These are phyloP conservation scores for Coreius guichenoti DNA, from an alignment of 2,797 vertebrate genomes.

Conservation along the genomic window DNA sequence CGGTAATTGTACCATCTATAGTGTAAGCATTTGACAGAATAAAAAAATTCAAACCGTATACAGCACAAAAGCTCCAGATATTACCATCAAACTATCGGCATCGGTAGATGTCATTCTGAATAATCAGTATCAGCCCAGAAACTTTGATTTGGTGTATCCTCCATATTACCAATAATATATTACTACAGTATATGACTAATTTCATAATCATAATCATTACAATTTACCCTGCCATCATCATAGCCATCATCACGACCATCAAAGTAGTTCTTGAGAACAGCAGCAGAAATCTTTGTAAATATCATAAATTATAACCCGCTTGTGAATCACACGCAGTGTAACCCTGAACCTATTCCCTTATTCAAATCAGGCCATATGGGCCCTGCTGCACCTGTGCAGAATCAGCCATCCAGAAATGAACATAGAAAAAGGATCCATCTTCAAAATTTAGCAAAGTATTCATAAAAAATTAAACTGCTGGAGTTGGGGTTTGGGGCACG, in stretches of 20 bases:
- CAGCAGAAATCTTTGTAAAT: slow-evolving; percentile 4
- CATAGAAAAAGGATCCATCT: not conserved
- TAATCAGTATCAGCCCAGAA: not conserved
- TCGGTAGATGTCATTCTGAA: not conserved
- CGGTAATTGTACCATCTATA: not conserved
- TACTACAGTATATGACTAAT: not conserved
- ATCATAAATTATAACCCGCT: not conserved
- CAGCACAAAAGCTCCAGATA: not conserved
- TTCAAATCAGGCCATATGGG: slow-evolving; percentile 29
- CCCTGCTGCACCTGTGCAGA: slow-evolving; percentile 6
- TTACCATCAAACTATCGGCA: not conserved
- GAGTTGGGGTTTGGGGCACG: not conserved
- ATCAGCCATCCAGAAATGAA: slow-evolving; percentile 10
- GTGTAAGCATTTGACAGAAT: not conserved
- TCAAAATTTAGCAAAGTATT: not conserved
- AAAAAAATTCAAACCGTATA: not conserved
- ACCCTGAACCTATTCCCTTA: not conserved
- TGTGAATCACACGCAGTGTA: not conserved
- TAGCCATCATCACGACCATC: not conserved
- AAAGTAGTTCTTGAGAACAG: not conserved
- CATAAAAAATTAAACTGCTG: not conserved
- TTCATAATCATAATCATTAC: not conserved
- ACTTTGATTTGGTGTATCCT: not conserved
- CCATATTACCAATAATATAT: not conserved
- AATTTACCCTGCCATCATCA: not conserved